Percentiles rank a stretch among this genome's conserved stretches.
phyloP scores from a whole-genome alignment of 2,113 vertebrate genomes.

The Sphaerodactylus townsendi region DNA sequence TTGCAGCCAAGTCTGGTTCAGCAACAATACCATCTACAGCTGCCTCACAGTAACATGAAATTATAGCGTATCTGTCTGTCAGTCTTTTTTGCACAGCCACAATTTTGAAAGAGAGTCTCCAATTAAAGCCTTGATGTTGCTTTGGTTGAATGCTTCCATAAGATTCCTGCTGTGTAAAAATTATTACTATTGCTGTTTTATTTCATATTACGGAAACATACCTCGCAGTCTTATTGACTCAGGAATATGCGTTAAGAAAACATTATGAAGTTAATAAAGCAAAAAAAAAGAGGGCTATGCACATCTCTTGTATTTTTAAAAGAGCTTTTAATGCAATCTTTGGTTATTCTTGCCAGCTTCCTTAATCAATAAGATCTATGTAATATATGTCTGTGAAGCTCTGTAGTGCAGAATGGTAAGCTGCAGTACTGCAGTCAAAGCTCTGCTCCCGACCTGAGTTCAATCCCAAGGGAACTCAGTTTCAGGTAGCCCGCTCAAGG shows the following conservation, averaged over 20 bases:
- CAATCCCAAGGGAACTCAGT: too few species aligned
- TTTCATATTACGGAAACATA: not conserved
- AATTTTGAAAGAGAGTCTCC: not conserved
- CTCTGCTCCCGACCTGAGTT: too few species aligned
- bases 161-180: not conserved
- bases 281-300: not conserved
- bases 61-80: not conserved
- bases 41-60: not conserved
- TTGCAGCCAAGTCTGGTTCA: not conserved
- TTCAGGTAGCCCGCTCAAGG: too few species aligned
- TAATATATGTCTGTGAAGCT: too few species aligned
- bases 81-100: not conserved
- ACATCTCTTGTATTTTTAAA: not conserved
- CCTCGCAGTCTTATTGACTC: not conserved
- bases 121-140: constrained; percentile 2
- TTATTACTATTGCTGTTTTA: not conserved
- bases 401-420: too few species aligned
- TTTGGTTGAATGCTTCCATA: not conserved
- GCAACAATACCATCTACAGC: not conserved
- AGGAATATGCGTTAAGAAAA: not conserved
- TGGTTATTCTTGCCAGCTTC: not conserved
- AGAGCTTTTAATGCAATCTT: not conserved
- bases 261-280: not conserved
- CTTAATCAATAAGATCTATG: not conserved
- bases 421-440: too few species aligned